Evolutionary conservation across 92 coral and sea anemone genomes (phyloP).

Genomic region (Phymanthus crucifer): DNA sequence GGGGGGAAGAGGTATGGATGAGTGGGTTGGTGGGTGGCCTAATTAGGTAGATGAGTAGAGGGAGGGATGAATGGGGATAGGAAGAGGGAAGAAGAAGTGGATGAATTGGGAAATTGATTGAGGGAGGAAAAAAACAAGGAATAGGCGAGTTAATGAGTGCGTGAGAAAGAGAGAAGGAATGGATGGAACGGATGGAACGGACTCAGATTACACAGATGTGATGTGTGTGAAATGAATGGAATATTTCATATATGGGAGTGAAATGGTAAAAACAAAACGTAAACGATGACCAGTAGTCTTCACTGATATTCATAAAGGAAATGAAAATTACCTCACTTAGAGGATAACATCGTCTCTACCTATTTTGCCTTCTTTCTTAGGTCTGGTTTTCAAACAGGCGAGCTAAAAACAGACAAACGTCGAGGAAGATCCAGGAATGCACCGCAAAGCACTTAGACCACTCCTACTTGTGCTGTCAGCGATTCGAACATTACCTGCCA

Average conservation of each 20-base stretch:
- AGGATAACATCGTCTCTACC: too few species aligned
- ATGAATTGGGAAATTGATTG: neutral
- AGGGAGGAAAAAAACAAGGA: neutral
- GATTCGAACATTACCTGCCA: conserved; percentile 5
- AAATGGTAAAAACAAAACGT: too few species aligned
- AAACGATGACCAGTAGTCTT: neutral
- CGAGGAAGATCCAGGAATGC: conserved; percentile 8
- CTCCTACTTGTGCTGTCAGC: neutral
- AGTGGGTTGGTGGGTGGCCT: too few species aligned
- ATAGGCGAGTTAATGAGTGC: neutral
- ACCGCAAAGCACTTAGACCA: neutral
- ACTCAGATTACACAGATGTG: too few species aligned
- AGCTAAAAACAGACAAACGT: conserved; percentile 56
- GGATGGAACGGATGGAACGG: neutral
- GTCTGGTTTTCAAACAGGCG: conserved; percentile 72
- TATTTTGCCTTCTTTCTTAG: conserved; percentile 17
- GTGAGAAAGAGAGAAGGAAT: neutral
- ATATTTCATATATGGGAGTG: too few species aligned
- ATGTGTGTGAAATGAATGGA: too few species aligned
- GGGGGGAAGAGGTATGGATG: neutral
- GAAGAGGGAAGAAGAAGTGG: neutral
- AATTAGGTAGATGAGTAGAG: neutral
- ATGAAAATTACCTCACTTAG: neutral
- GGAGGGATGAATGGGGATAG: neutral
- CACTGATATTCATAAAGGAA: neutral